Conservation (phyloP, 2,797 vertebrate species). For the Oophaga sylvatica region DNA sequence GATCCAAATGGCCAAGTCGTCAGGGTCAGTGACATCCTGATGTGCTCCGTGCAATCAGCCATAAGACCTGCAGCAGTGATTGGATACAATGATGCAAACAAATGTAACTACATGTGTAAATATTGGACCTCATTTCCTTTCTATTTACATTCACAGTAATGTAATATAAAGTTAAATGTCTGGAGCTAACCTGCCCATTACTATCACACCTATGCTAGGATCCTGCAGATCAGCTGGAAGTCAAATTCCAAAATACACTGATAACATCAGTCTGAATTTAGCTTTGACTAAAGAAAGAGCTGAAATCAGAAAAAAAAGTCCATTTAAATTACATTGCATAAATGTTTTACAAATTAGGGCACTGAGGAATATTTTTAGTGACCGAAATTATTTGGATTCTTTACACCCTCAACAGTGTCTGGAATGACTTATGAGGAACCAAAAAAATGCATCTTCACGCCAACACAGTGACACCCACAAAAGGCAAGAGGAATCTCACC, state of each 20-base stretch:
- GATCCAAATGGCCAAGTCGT: too few relatives aligned
- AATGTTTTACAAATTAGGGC: not conserved
- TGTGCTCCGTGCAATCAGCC: too few relatives aligned
- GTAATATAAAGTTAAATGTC: not conserved
- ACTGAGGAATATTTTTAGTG: not conserved
- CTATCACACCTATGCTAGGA: too few relatives aligned
- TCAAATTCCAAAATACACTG: too few relatives aligned
- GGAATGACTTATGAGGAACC: not conserved
- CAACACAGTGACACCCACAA: constrained; percentile 11
- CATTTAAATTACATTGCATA: not conserved
- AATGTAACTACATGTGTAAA: too few relatives aligned
- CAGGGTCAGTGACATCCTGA: too few relatives aligned
- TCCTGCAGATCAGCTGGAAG: not conserved
- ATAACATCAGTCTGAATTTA: too few relatives aligned
- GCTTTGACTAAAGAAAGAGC: too few relatives aligned
- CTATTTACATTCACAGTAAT: not conserved
- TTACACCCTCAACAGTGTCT: not conserved
- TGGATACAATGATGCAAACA: too few relatives aligned
- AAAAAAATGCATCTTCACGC: not conserved
- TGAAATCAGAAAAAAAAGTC: too few relatives aligned
- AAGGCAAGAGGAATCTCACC: not conserved
- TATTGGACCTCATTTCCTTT: not conserved
- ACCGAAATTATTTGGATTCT: not conserved
- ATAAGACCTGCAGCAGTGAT: not conserved
- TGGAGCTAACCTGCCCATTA: too few relatives aligned